Base-by-base conservation (phyloP, 2,797 vertebrate species). In the Macroramphosus scolopax region DNA sequence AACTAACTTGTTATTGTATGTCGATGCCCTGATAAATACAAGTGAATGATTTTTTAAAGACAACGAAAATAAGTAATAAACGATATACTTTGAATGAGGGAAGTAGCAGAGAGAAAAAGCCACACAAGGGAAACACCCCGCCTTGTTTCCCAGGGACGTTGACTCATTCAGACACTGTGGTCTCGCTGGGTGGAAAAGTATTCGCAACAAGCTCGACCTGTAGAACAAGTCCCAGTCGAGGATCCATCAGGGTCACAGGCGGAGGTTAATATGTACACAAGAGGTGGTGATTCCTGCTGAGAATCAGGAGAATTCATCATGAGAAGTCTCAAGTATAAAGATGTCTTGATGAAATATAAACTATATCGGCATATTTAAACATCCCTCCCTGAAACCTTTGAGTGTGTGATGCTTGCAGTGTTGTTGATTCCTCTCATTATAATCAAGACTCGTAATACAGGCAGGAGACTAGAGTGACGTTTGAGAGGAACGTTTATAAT, bases 151-250 rank as follows among this genome's bases (percentile, higher is more conserved):
- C 5, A 3, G 22, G 5, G 52, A 28, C 24, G 31, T 5, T 77
- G 46, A 70, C 56, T 59, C 39, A 70, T 29, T 7, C 17, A 49
- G 11, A 49, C 30, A 11, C 2, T 13, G 13, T 12, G 17, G 10
- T 6, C n/a, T 33, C 3, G 6, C 15, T 30, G 14, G 8, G 38
- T 12, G 37, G 30, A 17, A 26, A 65, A 28, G 8, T 34, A 49
- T 37, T 48, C 40, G 14, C 12, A 68, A 60, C 57, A 29, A 5
- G 64, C 39, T 52, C 4, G 71, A 78, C 74, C 63, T 60, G 66
- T 61, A 51, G 36, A 59, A 29, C 56, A 5, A 62, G 59, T 67
- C 11, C 1, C 13, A 5, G 15, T 6, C 1, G n/a, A 10, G 17
- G 28, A 47, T 31, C 2, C 36, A 16, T 48, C 6, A 28, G 17